Evolutionary conservation across 2,888 invertebrate genomes (phyloP).

Genomic region (Pharmacophagus antenor): DNA sequence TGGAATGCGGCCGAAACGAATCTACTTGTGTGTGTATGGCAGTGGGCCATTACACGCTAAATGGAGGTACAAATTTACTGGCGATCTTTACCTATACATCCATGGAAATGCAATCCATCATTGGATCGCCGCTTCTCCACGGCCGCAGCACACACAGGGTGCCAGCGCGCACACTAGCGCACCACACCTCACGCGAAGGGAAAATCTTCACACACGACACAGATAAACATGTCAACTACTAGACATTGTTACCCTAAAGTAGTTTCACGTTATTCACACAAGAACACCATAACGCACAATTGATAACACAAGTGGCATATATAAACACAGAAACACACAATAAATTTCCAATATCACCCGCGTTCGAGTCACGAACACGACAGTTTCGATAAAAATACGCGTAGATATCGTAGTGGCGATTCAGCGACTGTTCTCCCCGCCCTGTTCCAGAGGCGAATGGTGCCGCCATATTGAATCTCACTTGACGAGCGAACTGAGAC

Average conservation of each 20-base stretch:
- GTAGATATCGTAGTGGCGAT: constrained; percentile 75
- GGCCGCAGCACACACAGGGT: constrained; percentile 60
- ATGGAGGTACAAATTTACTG: constrained; percentile 52
- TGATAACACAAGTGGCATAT: constrained; percentile 69
- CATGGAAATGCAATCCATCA: constrained; percentile 80
- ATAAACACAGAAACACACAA: constrained; percentile 72
- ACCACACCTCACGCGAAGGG: constrained; percentile 78
- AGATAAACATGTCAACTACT: constrained; percentile 81
- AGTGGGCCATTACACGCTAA: constrained; percentile 47
- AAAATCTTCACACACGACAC: constrained; percentile 82
- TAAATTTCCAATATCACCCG: constrained; percentile 74
- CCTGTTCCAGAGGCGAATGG: constrained; percentile 78
- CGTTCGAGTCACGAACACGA: constrained; percentile 75
- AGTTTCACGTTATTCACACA: constrained; percentile 76
- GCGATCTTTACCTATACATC: constrained; percentile 77
- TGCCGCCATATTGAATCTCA: constrained; percentile 77
- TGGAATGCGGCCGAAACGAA: constrained; percentile 38
- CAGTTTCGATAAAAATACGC: constrained; percentile 75
- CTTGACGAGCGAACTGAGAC: constrained; percentile 50
- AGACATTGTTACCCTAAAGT: constrained; percentile 80
- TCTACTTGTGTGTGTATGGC: constrained; percentile 44
- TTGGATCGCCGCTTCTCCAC: constrained; percentile 70
- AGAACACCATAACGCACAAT: constrained; percentile 68
- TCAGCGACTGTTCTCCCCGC: constrained; percentile 78
- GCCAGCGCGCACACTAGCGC: constrained; percentile 67